phyloP scores from a whole-genome alignment of 2,888 invertebrate genomes.

The Thera obeliscata region DNA sequence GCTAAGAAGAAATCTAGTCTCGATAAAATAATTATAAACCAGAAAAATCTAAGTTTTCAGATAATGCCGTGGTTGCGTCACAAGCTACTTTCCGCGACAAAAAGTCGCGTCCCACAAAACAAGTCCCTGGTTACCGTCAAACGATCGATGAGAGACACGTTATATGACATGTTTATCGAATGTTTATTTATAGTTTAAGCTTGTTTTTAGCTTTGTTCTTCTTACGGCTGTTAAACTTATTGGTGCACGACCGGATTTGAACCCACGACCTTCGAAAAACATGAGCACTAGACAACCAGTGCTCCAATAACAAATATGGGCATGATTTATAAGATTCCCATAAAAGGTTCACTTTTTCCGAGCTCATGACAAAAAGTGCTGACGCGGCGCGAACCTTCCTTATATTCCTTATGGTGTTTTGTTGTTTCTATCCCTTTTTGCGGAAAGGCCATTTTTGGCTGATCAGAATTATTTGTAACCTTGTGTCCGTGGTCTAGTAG shows the following conservation, averaged over 20 bases:
- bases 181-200: conserved; percentile 29
- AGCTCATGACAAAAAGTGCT: conserved; percentile 32
- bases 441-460: conserved; percentile 18
- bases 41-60: too few relatives aligned
- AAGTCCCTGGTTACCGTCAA: conserved; percentile 30
- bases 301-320: conserved; percentile 29
- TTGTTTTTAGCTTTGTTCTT: conserved; percentile 24
- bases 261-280: too few relatives aligned
- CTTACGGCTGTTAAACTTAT: too few relatives aligned
- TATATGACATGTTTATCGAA: conserved; percentile 34
- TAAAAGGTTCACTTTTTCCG: conserved; percentile 30
- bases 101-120: conserved; percentile 22
- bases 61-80: not conserved
- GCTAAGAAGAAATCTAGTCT: too few relatives aligned
- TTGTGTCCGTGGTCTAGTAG: too few relatives aligned
- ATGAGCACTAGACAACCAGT: too few relatives aligned
- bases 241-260: too few relatives aligned
- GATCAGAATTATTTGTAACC: conserved; percentile 6
- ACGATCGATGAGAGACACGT: conserved; percentile 33
- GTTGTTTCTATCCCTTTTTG: conserved; percentile 28
- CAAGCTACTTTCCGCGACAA: not conserved
- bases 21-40: too few relatives aligned
- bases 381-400: conserved; percentile 27
- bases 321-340: conserved; percentile 35
- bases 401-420: conserved; percentile 28